Conservation (phyloP, 1,140 invertebrate genomes). For the Temnothorax curvispinosus region DNA sequence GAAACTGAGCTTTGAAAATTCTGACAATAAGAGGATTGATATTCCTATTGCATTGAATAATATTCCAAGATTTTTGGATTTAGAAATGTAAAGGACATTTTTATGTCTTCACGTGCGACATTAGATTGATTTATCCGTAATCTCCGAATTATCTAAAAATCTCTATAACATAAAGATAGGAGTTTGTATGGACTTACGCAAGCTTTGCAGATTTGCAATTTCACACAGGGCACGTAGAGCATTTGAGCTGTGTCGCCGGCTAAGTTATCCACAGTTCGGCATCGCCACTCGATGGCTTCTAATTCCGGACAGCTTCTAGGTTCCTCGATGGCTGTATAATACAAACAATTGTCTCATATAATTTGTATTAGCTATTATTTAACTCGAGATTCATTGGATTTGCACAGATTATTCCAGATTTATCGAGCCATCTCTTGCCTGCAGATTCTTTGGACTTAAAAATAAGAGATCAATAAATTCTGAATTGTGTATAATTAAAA, state of each 20-base stretch:
- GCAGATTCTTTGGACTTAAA: background rate
- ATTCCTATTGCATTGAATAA: background rate
- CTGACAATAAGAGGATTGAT: background rate
- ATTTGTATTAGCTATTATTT: background rate
- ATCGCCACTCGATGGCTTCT: slow-evolving; percentile 88
- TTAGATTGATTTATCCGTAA: background rate
- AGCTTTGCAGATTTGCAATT: slow-evolving; percentile 91
- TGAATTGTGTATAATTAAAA: background rate
- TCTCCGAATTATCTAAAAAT: background rate
- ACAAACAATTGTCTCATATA: background rate
- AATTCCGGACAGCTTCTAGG: slow-evolving; percentile 85
- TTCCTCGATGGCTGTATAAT: slow-evolving; percentile 72
- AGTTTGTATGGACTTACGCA: slow-evolving; percentile 87
- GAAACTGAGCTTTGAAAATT: background rate
- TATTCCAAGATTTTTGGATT: background rate
- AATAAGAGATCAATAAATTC: background rate
- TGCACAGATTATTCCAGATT: background rate
- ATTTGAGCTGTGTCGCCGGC: slow-evolving; percentile 88
- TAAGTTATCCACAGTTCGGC: slow-evolving; percentile 87
- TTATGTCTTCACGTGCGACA: background rate
- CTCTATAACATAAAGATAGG: background rate
- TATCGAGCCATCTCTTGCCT: background rate
- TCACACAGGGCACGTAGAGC: slow-evolving; percentile 89
- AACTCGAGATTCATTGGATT: slow-evolving; percentile 1
- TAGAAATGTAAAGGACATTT: background rate